Percentiles rank a stretch among this genome's conserved stretches.
These are phyloP conservation scores for Choloepus hoffmanni DNA, from an alignment of 2,113 vertebrate genomes.

Conservation along the genomic window DNA sequence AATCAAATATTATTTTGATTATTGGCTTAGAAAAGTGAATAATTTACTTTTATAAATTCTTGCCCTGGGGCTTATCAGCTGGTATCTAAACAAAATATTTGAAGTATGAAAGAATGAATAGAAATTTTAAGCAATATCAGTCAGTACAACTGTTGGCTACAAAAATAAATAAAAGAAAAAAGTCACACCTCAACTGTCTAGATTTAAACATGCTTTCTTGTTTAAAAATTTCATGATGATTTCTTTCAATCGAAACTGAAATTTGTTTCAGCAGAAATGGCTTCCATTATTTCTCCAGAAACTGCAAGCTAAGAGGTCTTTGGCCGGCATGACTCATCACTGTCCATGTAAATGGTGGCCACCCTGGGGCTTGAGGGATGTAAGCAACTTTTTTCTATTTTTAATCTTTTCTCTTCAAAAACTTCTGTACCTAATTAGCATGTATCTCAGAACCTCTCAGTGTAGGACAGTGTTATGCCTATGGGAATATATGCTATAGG, in stretches of 20 bases:
- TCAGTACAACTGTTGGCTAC: not conserved
- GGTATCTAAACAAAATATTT: constrained; percentile 33
- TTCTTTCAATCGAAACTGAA: constrained; percentile 1
- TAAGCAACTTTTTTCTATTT: not conserved
- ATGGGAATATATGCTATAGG: constrained; percentile 61
- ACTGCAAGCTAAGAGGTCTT: not conserved
- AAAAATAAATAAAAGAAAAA: not conserved
- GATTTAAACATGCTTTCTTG: not conserved
- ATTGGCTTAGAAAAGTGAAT: constrained; percentile 7
- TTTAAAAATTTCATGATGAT: not conserved
- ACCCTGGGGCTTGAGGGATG: not conserved
- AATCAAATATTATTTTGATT: constrained; percentile 24
- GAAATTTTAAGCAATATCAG: not conserved
- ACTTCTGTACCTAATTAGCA: constrained; percentile 64
- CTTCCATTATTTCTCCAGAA: not conserved
- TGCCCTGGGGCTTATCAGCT: not conserved
- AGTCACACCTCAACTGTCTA: not conserved
- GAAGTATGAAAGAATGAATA: constrained; percentile 9
- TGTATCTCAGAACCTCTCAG: not conserved
- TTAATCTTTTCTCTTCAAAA: constrained; percentile 65
- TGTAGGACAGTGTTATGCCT: constrained; percentile 38
- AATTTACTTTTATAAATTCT: constrained; percentile 23
- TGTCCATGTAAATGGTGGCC: not conserved
- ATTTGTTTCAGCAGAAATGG: not conserved
- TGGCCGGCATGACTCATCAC: constrained; percentile 18